Conservation (phyloP, 2,888 invertebrate genomes). For the Autographa pulchrina region DNA sequence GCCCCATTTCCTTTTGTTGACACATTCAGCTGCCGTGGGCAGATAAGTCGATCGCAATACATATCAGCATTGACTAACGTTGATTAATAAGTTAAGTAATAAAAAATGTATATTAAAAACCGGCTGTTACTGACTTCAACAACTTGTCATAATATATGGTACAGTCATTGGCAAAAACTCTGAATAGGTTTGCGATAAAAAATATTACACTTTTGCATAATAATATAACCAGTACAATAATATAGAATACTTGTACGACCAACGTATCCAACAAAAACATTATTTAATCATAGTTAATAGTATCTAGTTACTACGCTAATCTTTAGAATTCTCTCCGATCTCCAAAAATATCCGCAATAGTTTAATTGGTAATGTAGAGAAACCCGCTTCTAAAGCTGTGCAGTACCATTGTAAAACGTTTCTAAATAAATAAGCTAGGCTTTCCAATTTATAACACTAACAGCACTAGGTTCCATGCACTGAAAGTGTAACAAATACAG, state of each 20-base stretch:
- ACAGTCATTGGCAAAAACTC: neutral
- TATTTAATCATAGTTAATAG: too few species aligned
- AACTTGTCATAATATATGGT: neutral
- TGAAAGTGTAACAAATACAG: neutral
- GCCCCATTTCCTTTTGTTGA: conserved; percentile 24
- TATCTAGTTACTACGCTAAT: too few species aligned
- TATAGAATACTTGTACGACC: too few species aligned
- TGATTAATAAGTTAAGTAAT: conserved; percentile 20
- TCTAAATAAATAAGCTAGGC: neutral
- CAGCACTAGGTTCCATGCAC: neutral
- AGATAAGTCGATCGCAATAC: conserved; percentile 28
- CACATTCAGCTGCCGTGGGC: conserved; percentile 18
- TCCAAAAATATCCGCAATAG: too few species aligned
- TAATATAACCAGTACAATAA: too few species aligned
- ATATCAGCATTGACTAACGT: conserved; percentile 7
- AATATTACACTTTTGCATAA: neutral
- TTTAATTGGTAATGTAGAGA: neutral
- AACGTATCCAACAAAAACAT: too few species aligned
- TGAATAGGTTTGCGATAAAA: neutral
- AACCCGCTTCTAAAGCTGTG: neutral
- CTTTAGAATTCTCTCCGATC: too few species aligned
- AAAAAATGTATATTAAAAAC: neutral
- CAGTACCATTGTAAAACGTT: neutral
- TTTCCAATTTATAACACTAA: neutral
- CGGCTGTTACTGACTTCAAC: neutral